Percentiles rank a stretch among this genome's conserved stretches.
phyloP scores from a whole-genome alignment of 2,113 vertebrate species.

The Pyrgilauda ruficollis region DNA sequence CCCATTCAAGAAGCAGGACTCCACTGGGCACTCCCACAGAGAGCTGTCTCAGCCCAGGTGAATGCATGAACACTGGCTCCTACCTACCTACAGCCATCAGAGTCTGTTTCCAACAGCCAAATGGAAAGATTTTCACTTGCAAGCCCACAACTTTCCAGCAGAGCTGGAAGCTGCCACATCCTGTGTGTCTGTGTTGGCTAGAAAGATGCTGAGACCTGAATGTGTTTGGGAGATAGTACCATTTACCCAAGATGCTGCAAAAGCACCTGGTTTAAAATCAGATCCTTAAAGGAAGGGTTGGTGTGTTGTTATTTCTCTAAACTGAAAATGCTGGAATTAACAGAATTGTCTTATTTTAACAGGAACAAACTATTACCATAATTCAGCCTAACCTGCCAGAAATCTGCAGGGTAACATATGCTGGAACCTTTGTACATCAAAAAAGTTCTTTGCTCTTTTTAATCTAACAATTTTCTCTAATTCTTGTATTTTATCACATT shows the following conservation, averaged over 20 bases:
- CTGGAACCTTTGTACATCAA: neutral
- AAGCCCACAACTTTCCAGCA: neutral
- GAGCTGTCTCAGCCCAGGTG: constrained; percentile 1
- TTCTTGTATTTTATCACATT: neutral
- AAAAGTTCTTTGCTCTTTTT: neutral
- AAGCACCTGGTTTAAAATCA: neutral
- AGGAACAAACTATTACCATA: neutral
- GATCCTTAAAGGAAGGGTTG: neutral
- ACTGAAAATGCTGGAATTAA: neutral
- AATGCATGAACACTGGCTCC: neutral
- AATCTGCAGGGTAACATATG: neutral
- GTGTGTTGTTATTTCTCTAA: neutral
- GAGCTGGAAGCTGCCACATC: neutral
- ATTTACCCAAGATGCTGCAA: neutral
- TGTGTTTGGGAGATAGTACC: neutral
- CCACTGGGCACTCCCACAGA: neutral
- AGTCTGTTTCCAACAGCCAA: neutral
- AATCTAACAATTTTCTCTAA: neutral
- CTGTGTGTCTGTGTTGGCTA: neutral
- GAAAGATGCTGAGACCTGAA: neutral
- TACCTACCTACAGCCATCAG: neutral
- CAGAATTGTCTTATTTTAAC: neutral
- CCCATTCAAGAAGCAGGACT: neutral
- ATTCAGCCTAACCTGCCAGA: neutral
- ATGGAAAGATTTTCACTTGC: neutral